Conservation (phyloP, 2,888 invertebrate species). For the Cataglyphis altisquamis region DNA sequence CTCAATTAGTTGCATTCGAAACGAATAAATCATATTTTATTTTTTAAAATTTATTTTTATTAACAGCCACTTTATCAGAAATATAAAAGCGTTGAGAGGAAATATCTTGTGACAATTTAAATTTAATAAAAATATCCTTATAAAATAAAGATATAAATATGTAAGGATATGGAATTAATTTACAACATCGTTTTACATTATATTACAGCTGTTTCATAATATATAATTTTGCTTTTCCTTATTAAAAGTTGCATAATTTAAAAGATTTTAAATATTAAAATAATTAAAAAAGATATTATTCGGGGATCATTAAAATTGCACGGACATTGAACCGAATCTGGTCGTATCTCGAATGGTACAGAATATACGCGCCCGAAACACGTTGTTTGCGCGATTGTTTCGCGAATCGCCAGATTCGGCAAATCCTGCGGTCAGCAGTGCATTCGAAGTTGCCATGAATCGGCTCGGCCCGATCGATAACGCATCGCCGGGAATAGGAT, state of each 20-base stretch:
- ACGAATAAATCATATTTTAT: not conserved
- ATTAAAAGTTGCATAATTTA: not conserved
- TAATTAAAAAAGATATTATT: not conserved
- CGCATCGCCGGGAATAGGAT: constrained; percentile 64
- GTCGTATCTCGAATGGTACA: not conserved
- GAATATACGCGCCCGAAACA: constrained; percentile 22
- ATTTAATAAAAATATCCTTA: not conserved
- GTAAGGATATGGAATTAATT: not conserved
- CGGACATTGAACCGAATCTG: not conserved
- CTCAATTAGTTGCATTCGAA: not conserved
- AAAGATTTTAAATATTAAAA: not conserved
- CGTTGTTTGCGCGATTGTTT: constrained; percentile 52
- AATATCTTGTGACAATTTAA: not conserved
- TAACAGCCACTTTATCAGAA: not conserved
- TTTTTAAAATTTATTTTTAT: constrained; percentile 6
- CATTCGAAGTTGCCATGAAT: constrained; percentile 60
- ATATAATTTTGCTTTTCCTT: not conserved
- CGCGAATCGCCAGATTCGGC: constrained; percentile 32
- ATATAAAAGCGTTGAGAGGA: not conserved
- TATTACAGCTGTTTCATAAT: not conserved
- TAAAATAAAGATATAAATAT: not conserved
- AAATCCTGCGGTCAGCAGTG: constrained; percentile 43
- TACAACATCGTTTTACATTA: not conserved
- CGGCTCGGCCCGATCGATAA: constrained; percentile 66
- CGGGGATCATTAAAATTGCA: not conserved